Percentiles rank a stretch among this genome's conserved stretches.
Evolutionary conservation across 2,797 vertebrate species (phyloP).

Genomic region (Tauraco hartlaubi): DNA sequence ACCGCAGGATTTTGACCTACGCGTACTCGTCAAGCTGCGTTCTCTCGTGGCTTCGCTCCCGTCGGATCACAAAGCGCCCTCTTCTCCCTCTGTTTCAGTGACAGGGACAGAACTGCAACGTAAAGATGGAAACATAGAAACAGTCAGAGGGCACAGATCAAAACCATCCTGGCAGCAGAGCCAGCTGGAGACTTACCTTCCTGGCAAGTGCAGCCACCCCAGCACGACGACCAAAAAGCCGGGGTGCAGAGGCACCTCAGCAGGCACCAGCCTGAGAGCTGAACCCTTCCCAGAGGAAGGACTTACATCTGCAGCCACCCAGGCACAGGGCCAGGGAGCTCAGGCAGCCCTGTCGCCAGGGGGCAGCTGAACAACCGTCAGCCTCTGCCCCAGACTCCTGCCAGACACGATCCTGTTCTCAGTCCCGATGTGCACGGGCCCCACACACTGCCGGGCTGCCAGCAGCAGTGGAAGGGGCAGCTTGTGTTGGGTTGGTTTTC

Average conservation of each 20-base stretch:
- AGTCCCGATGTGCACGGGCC: not conserved
- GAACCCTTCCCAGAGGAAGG: not conserved
- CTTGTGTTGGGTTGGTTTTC: not conserved
- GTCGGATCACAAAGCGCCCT: not conserved
- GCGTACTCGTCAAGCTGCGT: not conserved
- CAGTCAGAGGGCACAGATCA: not conserved
- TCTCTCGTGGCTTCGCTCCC: not conserved
- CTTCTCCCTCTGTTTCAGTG: not conserved
- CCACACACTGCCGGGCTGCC: fast-evolving
- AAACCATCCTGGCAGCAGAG: not conserved
- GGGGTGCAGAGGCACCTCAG: not conserved
- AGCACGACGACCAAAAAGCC: not conserved
- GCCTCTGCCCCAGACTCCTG: not conserved
- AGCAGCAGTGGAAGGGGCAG: fast-evolving
- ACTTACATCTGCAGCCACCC: fast-evolving
- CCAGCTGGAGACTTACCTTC: not conserved
- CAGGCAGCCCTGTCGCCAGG: fast-evolving
- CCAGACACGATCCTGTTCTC: not conserved
- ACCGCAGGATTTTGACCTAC: not conserved
- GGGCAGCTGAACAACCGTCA: not conserved
- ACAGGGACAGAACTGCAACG: not conserved
- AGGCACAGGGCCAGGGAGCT: fast-evolving
- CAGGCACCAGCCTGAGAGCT: not conserved
- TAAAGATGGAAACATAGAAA: not conserved
- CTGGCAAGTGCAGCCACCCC: not conserved